phyloP scores from a whole-genome alignment of 2,797 vertebrate genomes.

The Moxostoma hubbsi region DNA sequence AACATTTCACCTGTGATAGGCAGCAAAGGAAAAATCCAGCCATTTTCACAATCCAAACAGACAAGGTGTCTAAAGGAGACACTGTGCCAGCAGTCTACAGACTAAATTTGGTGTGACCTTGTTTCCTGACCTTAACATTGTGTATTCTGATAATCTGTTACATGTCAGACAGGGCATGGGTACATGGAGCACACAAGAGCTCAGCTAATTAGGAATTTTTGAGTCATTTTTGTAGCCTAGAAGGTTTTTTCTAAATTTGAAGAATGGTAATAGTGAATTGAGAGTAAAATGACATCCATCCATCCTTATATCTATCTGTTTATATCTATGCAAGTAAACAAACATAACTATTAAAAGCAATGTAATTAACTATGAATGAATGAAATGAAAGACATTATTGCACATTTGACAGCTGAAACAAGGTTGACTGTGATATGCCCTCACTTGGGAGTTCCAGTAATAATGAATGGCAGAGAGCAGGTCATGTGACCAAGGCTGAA shows the following conservation, averaged over 20 bases:
- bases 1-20: conserved; percentile 79
- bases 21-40: conserved; percentile 41
- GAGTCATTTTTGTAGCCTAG: no score
- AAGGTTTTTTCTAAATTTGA: no score
- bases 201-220: conserved; percentile 15
- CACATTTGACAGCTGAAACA: background rate
- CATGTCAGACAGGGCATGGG: background rate
- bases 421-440: background rate
- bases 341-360: no score
- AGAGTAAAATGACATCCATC: background rate
- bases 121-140: conserved; percentile 32
- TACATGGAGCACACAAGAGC: background rate
- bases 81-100: conserved; percentile 36
- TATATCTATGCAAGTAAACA: no score
- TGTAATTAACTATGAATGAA: background rate
- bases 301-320: background rate
- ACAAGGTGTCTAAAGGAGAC: conserved; percentile 39
- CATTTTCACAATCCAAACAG: conserved; percentile 47
- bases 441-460: conserved; percentile 65
- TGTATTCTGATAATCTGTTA: conserved; percentile 30
- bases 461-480: conserved; percentile 62
- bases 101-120: conserved; percentile 33
- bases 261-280: background rate
- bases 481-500: conserved; percentile 70
- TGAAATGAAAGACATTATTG: background rate